A percentile compares a stretch with the other conserved stretches of the same genome.
phyloP scores from a whole-genome alignment of 2,797 vertebrate species.

The Salarias fasciatus region DNA sequence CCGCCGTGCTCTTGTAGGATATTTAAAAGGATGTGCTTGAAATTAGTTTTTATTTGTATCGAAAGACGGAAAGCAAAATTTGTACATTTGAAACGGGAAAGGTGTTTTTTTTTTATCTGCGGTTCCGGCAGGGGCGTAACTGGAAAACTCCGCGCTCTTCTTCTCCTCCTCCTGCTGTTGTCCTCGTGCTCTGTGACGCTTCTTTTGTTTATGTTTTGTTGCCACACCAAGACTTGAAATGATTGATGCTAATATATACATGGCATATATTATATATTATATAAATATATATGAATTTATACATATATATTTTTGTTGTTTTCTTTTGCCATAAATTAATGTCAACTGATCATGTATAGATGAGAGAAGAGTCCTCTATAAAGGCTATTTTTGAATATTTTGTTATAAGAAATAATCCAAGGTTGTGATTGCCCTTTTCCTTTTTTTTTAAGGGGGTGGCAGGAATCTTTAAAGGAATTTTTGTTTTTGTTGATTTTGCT shows the following conservation, averaged over 20 bases:
- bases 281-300: constrained; percentile 60
- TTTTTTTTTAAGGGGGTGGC: constrained; percentile 30
- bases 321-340: constrained; percentile 79
- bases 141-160: constrained; percentile 62
- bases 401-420: constrained; percentile 74
- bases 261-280: constrained; percentile 38
- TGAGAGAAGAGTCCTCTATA: constrained; percentile 74
- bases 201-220: constrained; percentile 49
- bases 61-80: constrained; percentile 53
- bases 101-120: constrained; percentile 34
- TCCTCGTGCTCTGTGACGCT: constrained; percentile 52
- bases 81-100: constrained; percentile 57
- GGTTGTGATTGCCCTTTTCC: constrained; percentile 64
- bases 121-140: constrained; percentile 66
- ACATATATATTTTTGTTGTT: constrained; percentile 70
- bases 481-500: constrained; percentile 1
- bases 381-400: constrained; percentile 84
- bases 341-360: constrained; percentile 76
- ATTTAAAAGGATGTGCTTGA: constrained; percentile 70
- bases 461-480: constrained; percentile 59
- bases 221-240: constrained; percentile 81
- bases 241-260: constrained; percentile 78
- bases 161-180: constrained; percentile 47
- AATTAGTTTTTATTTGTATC: constrained; percentile 52
- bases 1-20: constrained; percentile 68